These are phyloP conservation scores for Eulemur mongoz DNA, from an alignment of 2,797 vertebrate species.

Conservation along the genomic window DNA sequence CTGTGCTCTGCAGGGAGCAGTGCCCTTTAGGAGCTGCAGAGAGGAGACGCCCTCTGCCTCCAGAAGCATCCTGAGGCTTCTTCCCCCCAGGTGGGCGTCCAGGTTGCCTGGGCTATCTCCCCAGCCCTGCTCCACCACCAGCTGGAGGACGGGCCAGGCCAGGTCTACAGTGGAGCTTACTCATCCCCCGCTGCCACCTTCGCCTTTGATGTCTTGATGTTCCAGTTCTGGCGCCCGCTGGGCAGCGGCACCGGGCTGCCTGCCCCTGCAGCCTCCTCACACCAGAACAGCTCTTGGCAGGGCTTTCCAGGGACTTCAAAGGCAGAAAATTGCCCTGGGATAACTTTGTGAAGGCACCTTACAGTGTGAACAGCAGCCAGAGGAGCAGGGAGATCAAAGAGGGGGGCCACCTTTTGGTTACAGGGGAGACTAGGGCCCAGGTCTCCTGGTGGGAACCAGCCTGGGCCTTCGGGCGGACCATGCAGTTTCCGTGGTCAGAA, in stretches of 20 bases:
- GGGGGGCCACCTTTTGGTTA: constrained; percentile 82
- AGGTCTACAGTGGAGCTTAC: constrained; percentile 82
- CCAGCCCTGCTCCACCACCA: constrained; percentile 71
- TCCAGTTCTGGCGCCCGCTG: constrained; percentile 87
- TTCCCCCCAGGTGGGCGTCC: neutral
- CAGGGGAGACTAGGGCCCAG: constrained; percentile 80
- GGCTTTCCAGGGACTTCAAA: constrained; percentile 87
- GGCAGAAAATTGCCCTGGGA: constrained; percentile 86
- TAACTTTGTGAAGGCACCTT: constrained; percentile 85
- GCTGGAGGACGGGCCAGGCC: constrained; percentile 81
- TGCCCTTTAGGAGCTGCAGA: neutral
- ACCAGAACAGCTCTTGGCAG: constrained; percentile 87
- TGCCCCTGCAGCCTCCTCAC: constrained; percentile 84
- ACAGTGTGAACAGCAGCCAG: constrained; percentile 83
- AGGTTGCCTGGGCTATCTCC: constrained; percentile 48
- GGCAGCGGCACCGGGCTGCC: constrained; percentile 80
- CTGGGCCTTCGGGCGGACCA: constrained; percentile 74
- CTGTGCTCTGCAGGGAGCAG: too few relatives aligned
- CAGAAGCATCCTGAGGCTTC: neutral
- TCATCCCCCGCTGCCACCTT: constrained; percentile 85
- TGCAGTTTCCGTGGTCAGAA: constrained; percentile 66
- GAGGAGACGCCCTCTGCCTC: neutral
- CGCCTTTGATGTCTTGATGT: constrained; percentile 88
- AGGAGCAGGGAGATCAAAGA: constrained; percentile 85
- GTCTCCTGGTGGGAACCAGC: constrained; percentile 68